Evolutionary conservation across 2,797 vertebrate genomes (phyloP), one percentile per base, ranked within the genome.

Genomic region (Scyliorhinus canicula): DNA sequence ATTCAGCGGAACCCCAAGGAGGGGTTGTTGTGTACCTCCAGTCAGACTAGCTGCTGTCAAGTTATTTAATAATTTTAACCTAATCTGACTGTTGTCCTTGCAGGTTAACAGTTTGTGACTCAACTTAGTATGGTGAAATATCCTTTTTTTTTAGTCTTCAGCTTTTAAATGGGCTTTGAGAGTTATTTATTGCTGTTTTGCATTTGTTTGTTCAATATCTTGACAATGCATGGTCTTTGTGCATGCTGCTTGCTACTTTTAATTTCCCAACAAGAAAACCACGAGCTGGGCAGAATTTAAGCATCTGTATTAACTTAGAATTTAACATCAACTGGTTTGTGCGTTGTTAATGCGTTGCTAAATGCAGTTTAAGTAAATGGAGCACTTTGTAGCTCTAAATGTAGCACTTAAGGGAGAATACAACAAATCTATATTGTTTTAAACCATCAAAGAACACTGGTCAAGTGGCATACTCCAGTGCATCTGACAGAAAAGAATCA

Each of bases 1-100:
- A 99, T 99, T 97, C 98, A 98, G 97, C 98, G 98, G 96, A 97
- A 97, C 97, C 97, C 98, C 63, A 97, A 98, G 96, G 99, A 99
- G 60, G 98, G 98, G 95, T 98, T 99, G 96, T 98, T 99, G 95
- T 99, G 98, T 95, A 98, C 97, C 96, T 97, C 99, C 71, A 97
- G 98, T 96, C 98, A 98, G 35, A 98, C 98, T 97, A 99, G 98
- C 97, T 99, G 99, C 97, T 99, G 99, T 97, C 99, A 99, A 67
- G 99, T 99, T 97, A 98, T 99, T 97, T 94, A 94, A 52, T 94
- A 52, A 19, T 94, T 94, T 91, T 8, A 91, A n/a, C 60, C 63
- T 94, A 31, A 52, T 74, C 47, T 99, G 98, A 99, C 50, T 44
- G 21, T 95, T 91, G 95, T 96, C 96, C 96, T 96, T 97, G 96